phyloP scores from a whole-genome alignment of 2,888 invertebrate species.

The Limnephilus auricula region DNA sequence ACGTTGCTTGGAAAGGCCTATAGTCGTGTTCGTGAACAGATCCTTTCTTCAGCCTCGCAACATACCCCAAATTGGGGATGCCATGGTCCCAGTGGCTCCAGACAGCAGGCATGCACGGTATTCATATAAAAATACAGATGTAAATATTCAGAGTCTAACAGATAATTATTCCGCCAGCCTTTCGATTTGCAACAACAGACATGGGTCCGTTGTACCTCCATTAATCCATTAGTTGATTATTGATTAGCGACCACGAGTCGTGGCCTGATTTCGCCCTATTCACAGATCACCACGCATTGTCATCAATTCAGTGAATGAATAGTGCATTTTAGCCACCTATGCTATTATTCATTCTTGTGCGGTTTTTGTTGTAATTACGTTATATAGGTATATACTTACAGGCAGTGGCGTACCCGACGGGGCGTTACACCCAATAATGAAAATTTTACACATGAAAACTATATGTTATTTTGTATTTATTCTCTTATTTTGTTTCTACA shows the following conservation, averaged over 20 bases:
- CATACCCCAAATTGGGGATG: too few species aligned
- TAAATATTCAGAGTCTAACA: neutral
- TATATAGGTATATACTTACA: neutral
- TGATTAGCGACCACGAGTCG: neutral
- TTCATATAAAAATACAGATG: too few species aligned
- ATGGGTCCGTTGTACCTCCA: neutral
- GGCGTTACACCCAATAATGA: too few species aligned
- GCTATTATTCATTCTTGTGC: slow-evolving; percentile 8
- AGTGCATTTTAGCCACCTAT: slow-evolving; percentile 22
- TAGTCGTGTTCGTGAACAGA: too few species aligned
- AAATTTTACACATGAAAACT: too few species aligned
- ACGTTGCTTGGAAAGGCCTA: too few species aligned
- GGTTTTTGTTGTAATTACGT: neutral
- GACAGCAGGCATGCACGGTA: too few species aligned
- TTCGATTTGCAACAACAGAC: neutral
- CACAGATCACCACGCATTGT: slow-evolving; percentile 4
- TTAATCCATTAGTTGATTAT: neutral
- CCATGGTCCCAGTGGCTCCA: too few species aligned
- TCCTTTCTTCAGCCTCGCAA: too few species aligned
- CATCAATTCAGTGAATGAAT: neutral
- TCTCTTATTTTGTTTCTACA: too few species aligned
- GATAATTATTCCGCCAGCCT: neutral
- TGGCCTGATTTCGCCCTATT: neutral
- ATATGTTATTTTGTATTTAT: too few species aligned
- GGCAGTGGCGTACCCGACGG: too few species aligned